Evolutionary conservation across 53 echinoderm and acorn worm genomes (phyloP).

Genomic region (Astropecten irregularis): DNA sequence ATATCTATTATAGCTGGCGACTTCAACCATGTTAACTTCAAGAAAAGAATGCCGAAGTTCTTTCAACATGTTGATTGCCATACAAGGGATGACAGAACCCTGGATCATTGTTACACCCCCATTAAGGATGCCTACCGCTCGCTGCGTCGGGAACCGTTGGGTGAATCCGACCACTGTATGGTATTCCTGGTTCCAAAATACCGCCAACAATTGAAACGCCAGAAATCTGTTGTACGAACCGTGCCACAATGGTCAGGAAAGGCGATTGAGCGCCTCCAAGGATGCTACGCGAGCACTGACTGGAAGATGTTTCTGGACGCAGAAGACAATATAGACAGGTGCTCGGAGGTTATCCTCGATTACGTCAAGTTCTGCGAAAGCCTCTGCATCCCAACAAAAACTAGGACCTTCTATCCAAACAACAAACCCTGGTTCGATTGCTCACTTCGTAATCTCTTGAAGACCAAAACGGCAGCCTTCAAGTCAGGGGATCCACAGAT

Average conservation of each 20-base stretch:
- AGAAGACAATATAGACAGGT: neutral
- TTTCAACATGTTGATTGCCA: constrained; percentile 32
- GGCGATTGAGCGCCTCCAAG: constrained; percentile 10
- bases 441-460: neutral
- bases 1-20: neutral
- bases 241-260: constrained; percentile 15
- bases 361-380: neutral
- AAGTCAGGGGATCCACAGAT: neutral
- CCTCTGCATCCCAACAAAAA: neutral
- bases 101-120: constrained; percentile 46
- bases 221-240: neutral
- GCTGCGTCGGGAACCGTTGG: too few relatives aligned
- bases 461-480: neutral
- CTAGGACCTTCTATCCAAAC: neutral
- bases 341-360: neutral
- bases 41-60: constrained; percentile 39
- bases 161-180: too few relatives aligned
- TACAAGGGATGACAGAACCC: neutral
- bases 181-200: constrained; percentile 26
- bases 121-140: constrained; percentile 27
- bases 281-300: neutral
- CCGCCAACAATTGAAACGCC: constrained; percentile 25
- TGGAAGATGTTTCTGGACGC: neutral
- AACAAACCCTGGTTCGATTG: neutral
- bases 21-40: constrained; percentile 30